These are phyloP conservation scores for Microdon myrmicae DNA, from an alignment of 2,888 invertebrate genomes.

Conservation along the genomic window DNA sequence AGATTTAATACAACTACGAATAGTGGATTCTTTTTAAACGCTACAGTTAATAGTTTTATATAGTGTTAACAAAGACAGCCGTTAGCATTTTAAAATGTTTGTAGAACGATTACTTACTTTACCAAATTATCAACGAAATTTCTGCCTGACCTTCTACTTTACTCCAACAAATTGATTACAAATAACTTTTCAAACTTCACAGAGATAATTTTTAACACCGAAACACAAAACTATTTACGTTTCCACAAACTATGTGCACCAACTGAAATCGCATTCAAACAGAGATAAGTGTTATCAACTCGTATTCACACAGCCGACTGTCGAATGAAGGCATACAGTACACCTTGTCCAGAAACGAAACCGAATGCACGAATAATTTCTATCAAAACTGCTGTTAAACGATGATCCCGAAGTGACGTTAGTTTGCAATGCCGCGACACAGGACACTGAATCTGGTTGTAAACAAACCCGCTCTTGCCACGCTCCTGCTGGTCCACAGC, in stretches of 20 bases:
- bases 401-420: constrained; percentile 21
- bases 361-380: not conserved
- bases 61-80: too few relatives aligned
- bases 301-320: constrained; percentile 43
- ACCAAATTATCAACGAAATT: not conserved
- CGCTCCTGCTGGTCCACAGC: constrained; percentile 7
- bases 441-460: constrained; percentile 42
- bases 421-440: constrained; percentile 27
- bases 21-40: too few relatives aligned
- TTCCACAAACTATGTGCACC: not conserved
- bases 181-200: not conserved
- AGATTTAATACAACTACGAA: too few relatives aligned
- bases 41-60: too few relatives aligned
- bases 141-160: not conserved
- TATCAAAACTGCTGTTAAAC: too few relatives aligned
- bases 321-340: too few relatives aligned
- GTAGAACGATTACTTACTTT: not conserved
- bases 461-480: constrained; percentile 41
- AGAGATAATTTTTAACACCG: not conserved
- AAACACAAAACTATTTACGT: not conserved
- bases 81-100: too few relatives aligned
- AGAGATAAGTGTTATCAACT: constrained; percentile 39
- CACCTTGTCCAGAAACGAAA: too few relatives aligned
- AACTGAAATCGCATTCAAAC: not conserved
- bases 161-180: not conserved